phyloP scores from a whole-genome alignment of 2,113 vertebrate species.

The Seriola quinqueradiata region DNA sequence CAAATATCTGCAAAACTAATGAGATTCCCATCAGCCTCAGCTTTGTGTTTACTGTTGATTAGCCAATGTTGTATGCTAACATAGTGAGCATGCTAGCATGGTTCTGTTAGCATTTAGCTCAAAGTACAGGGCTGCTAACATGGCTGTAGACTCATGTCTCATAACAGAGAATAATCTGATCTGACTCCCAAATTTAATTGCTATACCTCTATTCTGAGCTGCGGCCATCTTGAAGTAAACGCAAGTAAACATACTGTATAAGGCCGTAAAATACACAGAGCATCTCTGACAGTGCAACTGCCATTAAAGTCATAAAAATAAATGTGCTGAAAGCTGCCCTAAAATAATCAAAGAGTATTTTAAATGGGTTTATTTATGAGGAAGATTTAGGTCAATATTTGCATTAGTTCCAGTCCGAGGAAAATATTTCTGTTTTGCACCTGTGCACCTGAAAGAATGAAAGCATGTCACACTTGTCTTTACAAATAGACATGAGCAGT shows the following conservation, averaged over 20 bases:
- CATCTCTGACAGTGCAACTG: neutral
- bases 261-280: neutral
- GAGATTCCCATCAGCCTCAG: neutral
- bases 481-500: constrained; percentile 76
- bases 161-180: neutral
- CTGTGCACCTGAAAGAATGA: constrained; percentile 76
- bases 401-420: constrained; percentile 16
- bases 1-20: neutral
- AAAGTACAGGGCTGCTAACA: neutral
- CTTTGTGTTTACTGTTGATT: neutral
- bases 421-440: constrained; percentile 63
- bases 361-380: constrained; percentile 48
- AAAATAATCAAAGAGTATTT: constrained; percentile 37
- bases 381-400: constrained; percentile 25
- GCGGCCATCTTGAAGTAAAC: neutral
- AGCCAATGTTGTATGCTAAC: neutral
- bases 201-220: neutral
- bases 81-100: neutral
- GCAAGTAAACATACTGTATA: neutral
- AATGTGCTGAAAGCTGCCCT: constrained; percentile 35
- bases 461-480: constrained; percentile 74
- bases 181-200: neutral
- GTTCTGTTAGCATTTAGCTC: neutral
- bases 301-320: constrained; percentile 38
- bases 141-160: neutral